Evolutionary conservation across 1,140 invertebrate species (phyloP).

Genomic region (Centruroides sculpturatus): DNA sequence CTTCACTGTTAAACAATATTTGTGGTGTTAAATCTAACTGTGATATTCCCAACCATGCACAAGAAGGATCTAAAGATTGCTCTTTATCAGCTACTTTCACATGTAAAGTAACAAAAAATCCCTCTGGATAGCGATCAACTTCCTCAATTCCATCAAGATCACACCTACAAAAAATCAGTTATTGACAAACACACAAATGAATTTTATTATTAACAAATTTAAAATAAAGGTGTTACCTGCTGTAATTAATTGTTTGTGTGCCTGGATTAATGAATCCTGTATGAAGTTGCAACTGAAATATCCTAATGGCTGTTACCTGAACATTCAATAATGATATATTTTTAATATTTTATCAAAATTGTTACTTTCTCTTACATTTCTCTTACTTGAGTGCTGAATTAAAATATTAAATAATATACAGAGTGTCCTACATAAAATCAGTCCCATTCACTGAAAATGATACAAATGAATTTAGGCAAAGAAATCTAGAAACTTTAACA

Average conservation of each 20-base stretch:
- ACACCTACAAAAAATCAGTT: constrained; percentile 30
- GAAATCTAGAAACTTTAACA: too few relatives aligned
- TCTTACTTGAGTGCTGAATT: too few relatives aligned
- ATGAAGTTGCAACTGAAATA: constrained; percentile 71
- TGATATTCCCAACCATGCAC: constrained; percentile 58
- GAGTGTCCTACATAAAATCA: too few relatives aligned
- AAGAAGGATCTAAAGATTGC: constrained; percentile 38
- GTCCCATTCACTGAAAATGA: too few relatives aligned
- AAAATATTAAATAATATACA: too few relatives aligned
- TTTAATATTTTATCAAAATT: too few relatives aligned
- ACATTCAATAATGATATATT: too few relatives aligned
- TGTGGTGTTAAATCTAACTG: constrained; percentile 38
- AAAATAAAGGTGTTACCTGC: constrained; percentile 35
- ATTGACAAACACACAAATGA: too few relatives aligned
- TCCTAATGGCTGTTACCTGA: constrained; percentile 56
- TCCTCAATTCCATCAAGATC: constrained; percentile 65
- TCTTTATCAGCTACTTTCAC: constrained; percentile 55
- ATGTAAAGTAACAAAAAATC: constrained; percentile 54
- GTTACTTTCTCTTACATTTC: too few relatives aligned
- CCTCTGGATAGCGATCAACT: constrained; percentile 62
- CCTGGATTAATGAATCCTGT: constrained; percentile 66
- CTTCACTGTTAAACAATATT: constrained; percentile 56
- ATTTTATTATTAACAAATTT: too few relatives aligned
- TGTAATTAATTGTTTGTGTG: constrained; percentile 55
- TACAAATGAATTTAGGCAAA: too few relatives aligned